A percentile compares a stretch with the other conserved stretches of the same genome.
Evolutionary conservation across 2,113 vertebrate genomes (phyloP).

Genomic region (Prionailurus bengalensis): DNA sequence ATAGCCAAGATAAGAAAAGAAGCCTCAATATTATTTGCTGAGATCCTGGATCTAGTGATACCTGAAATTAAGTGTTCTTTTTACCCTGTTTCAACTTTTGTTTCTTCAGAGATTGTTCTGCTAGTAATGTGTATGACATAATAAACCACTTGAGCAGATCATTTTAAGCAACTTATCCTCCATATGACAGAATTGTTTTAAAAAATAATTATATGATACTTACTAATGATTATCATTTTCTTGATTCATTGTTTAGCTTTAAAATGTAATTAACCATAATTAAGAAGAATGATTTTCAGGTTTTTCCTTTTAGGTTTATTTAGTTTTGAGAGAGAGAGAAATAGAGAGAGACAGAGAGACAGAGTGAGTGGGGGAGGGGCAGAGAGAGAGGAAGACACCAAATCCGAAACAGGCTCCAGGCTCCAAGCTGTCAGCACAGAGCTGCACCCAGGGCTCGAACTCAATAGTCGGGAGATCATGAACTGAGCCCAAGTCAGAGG

Average conservation of each 20-base stretch:
- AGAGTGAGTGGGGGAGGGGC: too few relatives aligned
- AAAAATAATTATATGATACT: neutral
- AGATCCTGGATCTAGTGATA: neutral
- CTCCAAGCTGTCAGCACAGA: too few relatives aligned
- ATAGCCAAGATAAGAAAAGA: neutral
- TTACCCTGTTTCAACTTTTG: neutral
- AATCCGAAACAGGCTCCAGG: too few relatives aligned
- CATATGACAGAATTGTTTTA: neutral
- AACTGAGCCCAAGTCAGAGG: too few relatives aligned
- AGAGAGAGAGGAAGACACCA: too few relatives aligned
- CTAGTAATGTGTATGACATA: too few relatives aligned
- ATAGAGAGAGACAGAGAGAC: too few relatives aligned
- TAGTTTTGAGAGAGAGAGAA: too few relatives aligned
- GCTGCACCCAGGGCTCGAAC: too few relatives aligned
- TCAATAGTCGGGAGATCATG: too few relatives aligned
- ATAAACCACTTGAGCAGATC: neutral
- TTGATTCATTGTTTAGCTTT: neutral
- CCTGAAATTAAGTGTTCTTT: neutral
- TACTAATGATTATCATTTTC: neutral
- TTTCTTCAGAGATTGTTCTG: neutral
- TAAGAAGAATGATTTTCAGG: neutral
- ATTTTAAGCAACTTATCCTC: neutral
- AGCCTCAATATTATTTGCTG: neutral
- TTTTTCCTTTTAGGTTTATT: too few relatives aligned
- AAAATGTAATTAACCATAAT: neutral